Percentiles rank a stretch among this genome's conserved stretches.
phyloP scores from a whole-genome alignment of 2,888 invertebrate species.

The Pseudeuparius sepicola region DNA sequence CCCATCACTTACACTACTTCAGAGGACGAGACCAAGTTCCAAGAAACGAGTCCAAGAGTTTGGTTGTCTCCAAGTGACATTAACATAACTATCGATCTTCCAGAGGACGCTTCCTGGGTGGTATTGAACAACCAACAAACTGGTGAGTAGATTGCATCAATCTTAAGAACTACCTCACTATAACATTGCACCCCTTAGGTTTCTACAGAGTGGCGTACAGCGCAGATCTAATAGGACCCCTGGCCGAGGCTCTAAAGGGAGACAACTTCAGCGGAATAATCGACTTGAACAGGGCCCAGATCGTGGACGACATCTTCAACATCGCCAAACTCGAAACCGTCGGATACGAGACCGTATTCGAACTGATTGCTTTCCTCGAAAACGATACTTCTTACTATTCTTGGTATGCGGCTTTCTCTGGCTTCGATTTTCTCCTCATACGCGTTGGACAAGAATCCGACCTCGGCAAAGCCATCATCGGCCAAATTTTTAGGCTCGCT shows the following conservation, averaged over 20 bases:
- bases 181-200: too few species aligned
- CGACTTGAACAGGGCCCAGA: constrained; percentile 59
- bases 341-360: constrained; percentile 48
- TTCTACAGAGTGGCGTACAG: constrained; percentile 63
- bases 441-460: constrained; percentile 19
- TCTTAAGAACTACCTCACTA: too few species aligned
- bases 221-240: constrained; percentile 50
- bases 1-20: constrained; percentile 43
- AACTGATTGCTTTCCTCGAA: constrained; percentile 55
- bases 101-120: constrained; percentile 40
- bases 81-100: constrained; percentile 22
- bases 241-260: constrained; percentile 40
- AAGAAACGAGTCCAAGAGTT: constrained; percentile 39
- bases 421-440: constrained; percentile 20
- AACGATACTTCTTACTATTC: constrained; percentile 60
- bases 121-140: constrained; percentile 55
- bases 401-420: constrained; percentile 52
- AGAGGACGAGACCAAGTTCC: constrained; percentile 35
- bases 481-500: constrained; percentile 9
- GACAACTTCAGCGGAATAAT: constrained; percentile 44
- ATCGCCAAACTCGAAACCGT: constrained; percentile 47
- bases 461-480: constrained; percentile 17
- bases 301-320: constrained; percentile 63
- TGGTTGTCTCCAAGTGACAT: constrained; percentile 40
- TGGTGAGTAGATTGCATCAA: too few species aligned